Conservation (phyloP, 2,888 invertebrate genomes). For the Eucera pruinosa region DNA sequence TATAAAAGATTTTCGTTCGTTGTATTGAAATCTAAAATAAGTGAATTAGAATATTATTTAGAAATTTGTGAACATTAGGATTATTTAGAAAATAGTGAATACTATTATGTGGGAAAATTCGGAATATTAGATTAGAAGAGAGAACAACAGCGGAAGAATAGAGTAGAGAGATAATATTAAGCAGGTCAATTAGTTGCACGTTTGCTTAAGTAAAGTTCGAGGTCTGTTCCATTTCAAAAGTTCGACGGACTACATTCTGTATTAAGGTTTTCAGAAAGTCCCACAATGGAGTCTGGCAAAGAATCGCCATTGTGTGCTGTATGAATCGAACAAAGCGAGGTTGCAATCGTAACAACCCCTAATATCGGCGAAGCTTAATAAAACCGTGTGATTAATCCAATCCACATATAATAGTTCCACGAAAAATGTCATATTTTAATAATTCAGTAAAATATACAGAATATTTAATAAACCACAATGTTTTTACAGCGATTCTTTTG, state of each 20-base stretch:
- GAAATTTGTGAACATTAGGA: no score
- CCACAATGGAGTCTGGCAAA: conserved; percentile 21
- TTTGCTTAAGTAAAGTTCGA: conserved; percentile 14
- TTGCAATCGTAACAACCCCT: conserved; percentile 13
- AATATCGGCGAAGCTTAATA: not conserved
- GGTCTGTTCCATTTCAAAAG: conserved; percentile 28
- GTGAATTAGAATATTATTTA: no score
- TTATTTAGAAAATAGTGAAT: no score
- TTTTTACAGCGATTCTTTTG: no score
- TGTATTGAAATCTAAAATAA: no score
- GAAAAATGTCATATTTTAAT: no score
- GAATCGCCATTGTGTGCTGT: conserved; percentile 13
- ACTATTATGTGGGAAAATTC: not conserved
- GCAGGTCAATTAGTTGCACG: conserved; percentile 13
- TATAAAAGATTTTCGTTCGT: no score
- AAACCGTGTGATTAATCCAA: conserved; percentile 13
- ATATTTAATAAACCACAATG: no score
- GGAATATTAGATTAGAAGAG: not conserved
- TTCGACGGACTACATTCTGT: conserved; percentile 20
- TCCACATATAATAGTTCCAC: not conserved
- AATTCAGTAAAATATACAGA: no score
- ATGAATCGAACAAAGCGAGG: conserved; percentile 27
- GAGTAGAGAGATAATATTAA: not conserved
- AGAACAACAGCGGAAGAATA: not conserved
- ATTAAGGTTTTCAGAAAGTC: conserved; percentile 24